Evolutionary conservation across 1,140 invertebrate species (phyloP).

Genomic region (Drosophila lini): DNA sequence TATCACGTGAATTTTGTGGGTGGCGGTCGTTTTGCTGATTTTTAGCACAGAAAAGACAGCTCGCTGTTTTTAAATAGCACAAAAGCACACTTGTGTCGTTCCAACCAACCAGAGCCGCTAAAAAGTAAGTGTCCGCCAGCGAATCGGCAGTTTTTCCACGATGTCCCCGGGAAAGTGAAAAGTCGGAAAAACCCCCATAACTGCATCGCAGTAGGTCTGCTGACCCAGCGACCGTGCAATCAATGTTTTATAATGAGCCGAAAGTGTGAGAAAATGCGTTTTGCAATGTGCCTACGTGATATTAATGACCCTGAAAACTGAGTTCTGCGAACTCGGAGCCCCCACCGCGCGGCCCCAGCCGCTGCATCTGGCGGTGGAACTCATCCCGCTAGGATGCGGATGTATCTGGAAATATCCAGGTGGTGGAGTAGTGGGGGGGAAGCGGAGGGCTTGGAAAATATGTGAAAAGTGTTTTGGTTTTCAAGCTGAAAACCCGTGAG

Average conservation of each 20-base stretch:
- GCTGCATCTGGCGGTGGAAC: conserved; percentile 10
- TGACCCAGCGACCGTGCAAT: conserved; percentile 44
- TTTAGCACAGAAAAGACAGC: conserved; percentile 42
- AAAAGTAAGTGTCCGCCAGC: conserved; percentile 60
- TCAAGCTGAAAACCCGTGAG: conserved; percentile 69
- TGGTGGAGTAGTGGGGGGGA: not conserved
- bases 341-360: not conserved
- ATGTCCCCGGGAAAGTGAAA: conserved; percentile 31
- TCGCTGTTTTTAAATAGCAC: conserved; percentile 53
- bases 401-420: conserved; percentile 26
- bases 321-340: conserved; percentile 1
- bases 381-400: conserved; percentile 2
- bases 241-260: not conserved
- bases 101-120: conserved; percentile 42
- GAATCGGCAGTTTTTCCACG: conserved; percentile 1
- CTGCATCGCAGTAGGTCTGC: conserved; percentile 47
- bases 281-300: conserved; percentile 32
- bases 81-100: conserved; percentile 48
- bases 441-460: conserved; percentile 33
- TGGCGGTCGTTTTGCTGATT: conserved; percentile 74
- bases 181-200: conserved; percentile 28
- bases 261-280: conserved; percentile 20
- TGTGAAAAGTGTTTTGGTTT: conserved; percentile 55
- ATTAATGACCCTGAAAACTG: conserved; percentile 70
- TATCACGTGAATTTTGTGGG: conserved; percentile 75